phyloP scores from a whole-genome alignment of 2,113 vertebrate species.

The Notothenia coriiceps region DNA sequence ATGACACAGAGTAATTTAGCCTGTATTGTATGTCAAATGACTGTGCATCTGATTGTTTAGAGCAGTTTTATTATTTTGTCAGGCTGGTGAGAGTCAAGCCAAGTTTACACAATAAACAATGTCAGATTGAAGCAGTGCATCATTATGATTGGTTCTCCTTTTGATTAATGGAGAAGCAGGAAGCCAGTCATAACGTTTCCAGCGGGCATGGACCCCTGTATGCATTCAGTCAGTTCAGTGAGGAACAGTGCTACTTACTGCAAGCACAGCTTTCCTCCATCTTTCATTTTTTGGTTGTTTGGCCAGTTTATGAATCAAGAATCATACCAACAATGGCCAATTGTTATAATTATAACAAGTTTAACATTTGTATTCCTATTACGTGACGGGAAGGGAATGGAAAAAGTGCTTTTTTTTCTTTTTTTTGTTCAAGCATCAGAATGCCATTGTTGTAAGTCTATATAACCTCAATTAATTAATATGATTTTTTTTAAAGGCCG shows the following conservation, averaged over 20 bases:
- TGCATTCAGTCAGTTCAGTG: slow-evolving; percentile 6
- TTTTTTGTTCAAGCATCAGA: slow-evolving; percentile 11
- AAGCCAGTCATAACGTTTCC: slow-evolving; percentile 4
- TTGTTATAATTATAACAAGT: slow-evolving; percentile 24
- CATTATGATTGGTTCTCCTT: slow-evolving; percentile 32
- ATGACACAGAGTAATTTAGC: slow-evolving; percentile 39
- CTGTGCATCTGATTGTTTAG: slow-evolving; percentile 31
- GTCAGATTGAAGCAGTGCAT: slow-evolving; percentile 36
- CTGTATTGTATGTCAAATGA: slow-evolving; percentile 19
- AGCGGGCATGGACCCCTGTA: neutral
- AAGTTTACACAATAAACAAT: slow-evolving; percentile 40
- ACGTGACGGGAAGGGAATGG: neutral
- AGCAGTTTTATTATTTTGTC: slow-evolving; percentile 45
- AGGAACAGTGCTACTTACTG: neutral
- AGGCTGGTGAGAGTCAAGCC: slow-evolving; percentile 29
- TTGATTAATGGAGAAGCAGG: slow-evolving; percentile 28
- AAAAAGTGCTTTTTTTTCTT: neutral
- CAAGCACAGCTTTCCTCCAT: neutral
- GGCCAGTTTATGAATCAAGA: neutral
- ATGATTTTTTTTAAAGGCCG: slow-evolving; percentile 58
- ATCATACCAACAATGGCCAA: neutral
- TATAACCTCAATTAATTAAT: slow-evolving; percentile 43
- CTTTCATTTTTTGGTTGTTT: slow-evolving; percentile 1
- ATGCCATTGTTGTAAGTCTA: slow-evolving; percentile 42
- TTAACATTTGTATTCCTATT: slow-evolving; percentile 23